These are phyloP conservation scores for Drosophila gaucha DNA, from an alignment of 2,888 invertebrate genomes.

Conservation along the genomic window DNA sequence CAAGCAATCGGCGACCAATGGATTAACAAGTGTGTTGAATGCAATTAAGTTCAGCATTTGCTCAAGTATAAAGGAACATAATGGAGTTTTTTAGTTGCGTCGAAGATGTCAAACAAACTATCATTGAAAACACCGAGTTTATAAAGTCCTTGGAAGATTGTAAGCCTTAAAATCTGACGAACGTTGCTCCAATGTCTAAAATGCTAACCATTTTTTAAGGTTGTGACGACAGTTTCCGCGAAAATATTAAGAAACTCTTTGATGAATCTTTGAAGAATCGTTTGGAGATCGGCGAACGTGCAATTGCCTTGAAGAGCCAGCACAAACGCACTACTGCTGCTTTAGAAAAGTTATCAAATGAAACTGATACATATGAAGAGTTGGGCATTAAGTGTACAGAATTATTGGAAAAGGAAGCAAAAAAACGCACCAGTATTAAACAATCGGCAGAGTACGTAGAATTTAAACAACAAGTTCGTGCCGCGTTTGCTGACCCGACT, in stretches of 20 bases:
- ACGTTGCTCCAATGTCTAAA: not conserved
- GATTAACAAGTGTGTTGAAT: not conserved
- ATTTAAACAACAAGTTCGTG: conserved; percentile 11
- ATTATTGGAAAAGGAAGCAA: not conserved
- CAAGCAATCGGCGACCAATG: not conserved
- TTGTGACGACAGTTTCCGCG: not conserved
- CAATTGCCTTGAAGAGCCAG: conserved; percentile 15
- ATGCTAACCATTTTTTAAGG: not conserved
- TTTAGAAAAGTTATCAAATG: not conserved
- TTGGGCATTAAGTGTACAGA: not conserved
- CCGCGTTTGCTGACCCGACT: not conserved
- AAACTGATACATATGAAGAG: not conserved
- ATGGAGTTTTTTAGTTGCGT: conserved; percentile 20
- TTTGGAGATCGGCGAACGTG: conserved; percentile 12
- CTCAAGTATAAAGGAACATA: not conserved
- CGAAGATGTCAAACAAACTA: conserved; percentile 8
- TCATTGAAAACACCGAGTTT: conserved; percentile 24
- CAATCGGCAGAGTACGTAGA: conserved; percentile 31
- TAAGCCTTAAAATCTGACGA: not conserved
- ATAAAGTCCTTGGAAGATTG: conserved; percentile 29
- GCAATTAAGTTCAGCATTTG: not conserved
- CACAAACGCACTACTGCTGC: conserved; percentile 15
- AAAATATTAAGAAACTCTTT: not conserved
- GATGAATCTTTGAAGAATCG: conserved; percentile 11
- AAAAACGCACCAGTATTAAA: conserved; percentile 33